Base-by-base conservation (phyloP, 2,888 invertebrate genomes). In the Stegophylla sp. region DNA sequence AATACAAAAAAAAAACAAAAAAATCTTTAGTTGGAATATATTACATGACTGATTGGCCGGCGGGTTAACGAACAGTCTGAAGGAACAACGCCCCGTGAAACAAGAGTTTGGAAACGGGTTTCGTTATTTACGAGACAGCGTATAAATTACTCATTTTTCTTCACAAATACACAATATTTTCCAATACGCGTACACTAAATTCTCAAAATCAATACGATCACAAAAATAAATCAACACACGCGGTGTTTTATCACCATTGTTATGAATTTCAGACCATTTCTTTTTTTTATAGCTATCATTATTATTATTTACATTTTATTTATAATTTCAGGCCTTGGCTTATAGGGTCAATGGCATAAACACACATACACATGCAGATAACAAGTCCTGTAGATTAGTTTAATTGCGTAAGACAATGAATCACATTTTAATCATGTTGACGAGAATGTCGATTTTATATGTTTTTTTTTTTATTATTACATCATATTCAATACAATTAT, bases 91-190 rank as follows among this genome's bases (percentile, higher is more conserved):
- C 20, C n/a, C n/a, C 9, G 20, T 1, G 4, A n/a, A 7, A 20
- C n/a, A 34, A 7, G 56, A 56, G 56, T 56, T 56, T 20, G 56
- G 56, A 56, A 56, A 56, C 56, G 20, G 56, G 56, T 56, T 56
- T 56, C 34, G 20, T 20, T 10, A 56, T 56, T 5, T 7, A 34
- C 23, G 56, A 12, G 13, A 12, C 56, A 10, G 12, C 56, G 23
- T 56, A 20, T 13, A 3, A 10, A 45, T 15, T 15, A 45, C n/a
- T 15, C 20, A 56, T 56, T 23, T 12, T 56, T 56, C 53, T 1
- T 3, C 1, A 48, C 15, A 15, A 48, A 48, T 15, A 13, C 5
- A 53, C 17, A n/a, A 53, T 53, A 4, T 9, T 53, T 17, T 20
- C n/a, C 53, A 20, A 12, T 12, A 10, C 23, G 0, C 51, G 56